Percentiles rank a stretch among this genome's conserved stretches.
Conservation (phyloP, 1,140 invertebrate genomes). For the Epicauta chinensis region DNA sequence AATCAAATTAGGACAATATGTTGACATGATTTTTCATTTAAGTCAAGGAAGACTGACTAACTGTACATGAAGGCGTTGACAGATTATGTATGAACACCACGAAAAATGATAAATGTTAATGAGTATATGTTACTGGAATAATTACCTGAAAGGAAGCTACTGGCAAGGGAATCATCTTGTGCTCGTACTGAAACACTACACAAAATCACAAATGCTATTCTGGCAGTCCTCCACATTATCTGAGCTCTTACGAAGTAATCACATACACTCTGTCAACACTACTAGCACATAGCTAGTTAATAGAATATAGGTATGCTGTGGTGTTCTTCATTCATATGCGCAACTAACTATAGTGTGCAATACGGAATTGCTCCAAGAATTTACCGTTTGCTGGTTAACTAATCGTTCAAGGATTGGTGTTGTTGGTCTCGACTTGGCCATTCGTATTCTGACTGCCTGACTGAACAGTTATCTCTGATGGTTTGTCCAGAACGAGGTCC, state of each 20-base stretch:
- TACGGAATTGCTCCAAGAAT: slow-evolving; percentile 36
- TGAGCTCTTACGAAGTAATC: slow-evolving; percentile 14
- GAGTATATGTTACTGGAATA: not conserved
- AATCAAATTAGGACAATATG: not conserved
- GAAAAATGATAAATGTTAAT: too few species aligned
- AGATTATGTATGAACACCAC: too few species aligned
- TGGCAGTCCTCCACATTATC: slow-evolving; percentile 29
- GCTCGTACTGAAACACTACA: slow-evolving; percentile 28
- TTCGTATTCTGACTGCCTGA: slow-evolving; percentile 14
- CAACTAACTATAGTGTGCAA: slow-evolving; percentile 26
- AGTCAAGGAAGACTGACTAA: not conserved
- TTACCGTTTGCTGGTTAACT: slow-evolving; percentile 30
- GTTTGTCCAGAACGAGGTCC: slow-evolving; percentile 24
- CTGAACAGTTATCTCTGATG: slow-evolving; percentile 29
- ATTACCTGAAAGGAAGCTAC: slow-evolving; percentile 70
- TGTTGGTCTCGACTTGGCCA: slow-evolving; percentile 2
- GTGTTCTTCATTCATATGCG: slow-evolving; percentile 30
- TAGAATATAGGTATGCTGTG: too few species aligned
- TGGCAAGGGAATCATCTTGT: slow-evolving; percentile 70
- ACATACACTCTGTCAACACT: slow-evolving; percentile 30
- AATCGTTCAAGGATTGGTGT: not conserved
- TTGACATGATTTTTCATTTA: slow-evolving; percentile 12
- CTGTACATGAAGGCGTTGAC: too few species aligned
- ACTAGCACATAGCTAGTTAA: too few species aligned
- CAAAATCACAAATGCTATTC: slow-evolving; percentile 22